Percentiles rank a stretch among this genome's conserved stretches.
phyloP scores from a whole-genome alignment of 2,113 vertebrate species.

The Telmatochromis bifrenatus region DNA sequence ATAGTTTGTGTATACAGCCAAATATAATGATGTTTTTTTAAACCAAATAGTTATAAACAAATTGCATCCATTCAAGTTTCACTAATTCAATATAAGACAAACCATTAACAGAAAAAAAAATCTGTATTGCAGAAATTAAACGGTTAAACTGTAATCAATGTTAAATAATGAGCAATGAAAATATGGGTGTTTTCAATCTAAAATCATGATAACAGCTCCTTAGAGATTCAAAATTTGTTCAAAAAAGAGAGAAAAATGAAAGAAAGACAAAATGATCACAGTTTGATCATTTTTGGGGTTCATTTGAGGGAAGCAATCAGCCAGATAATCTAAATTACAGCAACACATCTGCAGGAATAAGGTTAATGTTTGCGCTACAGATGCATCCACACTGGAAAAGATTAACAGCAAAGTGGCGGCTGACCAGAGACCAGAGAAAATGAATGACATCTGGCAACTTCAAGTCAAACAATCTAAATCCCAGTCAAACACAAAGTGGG shows the following conservation, averaged over 20 bases:
- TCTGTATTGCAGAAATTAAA: background rate
- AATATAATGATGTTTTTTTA: background rate
- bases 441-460: background rate
- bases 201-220: background rate
- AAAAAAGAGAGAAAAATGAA: background rate
- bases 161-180: background rate
- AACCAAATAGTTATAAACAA: background rate
- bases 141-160: background rate
- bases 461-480: background rate
- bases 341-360: background rate
- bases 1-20: background rate
- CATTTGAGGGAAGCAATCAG: background rate
- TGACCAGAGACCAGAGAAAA: background rate
- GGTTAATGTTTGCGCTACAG: background rate
- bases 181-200: background rate
- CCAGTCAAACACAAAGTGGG: background rate
- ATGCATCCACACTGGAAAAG: background rate
- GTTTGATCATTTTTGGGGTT: background rate
- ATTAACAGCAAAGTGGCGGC: background rate
- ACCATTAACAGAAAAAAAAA: background rate
- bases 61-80: background rate
- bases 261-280: background rate
- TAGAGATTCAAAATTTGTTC: background rate
- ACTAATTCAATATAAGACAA: background rate
- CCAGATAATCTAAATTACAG: background rate